phyloP scores from a whole-genome alignment of 2,797 vertebrate genomes.

The Enteromius thamalakanensis region DNA sequence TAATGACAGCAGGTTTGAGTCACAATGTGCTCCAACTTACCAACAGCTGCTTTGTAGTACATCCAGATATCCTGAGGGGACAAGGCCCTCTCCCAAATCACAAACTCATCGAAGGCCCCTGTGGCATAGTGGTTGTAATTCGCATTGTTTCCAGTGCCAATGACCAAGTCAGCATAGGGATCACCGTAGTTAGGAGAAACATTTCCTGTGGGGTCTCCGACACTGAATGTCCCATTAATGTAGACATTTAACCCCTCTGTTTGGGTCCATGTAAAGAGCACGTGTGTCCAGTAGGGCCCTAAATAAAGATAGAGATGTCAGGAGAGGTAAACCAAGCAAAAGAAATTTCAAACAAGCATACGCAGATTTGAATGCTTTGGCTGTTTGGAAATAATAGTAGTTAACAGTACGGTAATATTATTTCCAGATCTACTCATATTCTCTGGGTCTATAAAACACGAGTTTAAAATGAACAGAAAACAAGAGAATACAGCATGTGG shows the following conservation, averaged over 20 bases:
- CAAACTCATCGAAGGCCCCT: constrained; percentile 91
- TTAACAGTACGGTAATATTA: constrained; percentile 13
- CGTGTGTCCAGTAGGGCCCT: constrained; percentile 93
- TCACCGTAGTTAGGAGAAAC: constrained; percentile 82
- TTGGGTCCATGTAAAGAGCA: constrained; percentile 93
- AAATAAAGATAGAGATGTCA: constrained; percentile 14
- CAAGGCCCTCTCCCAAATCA: constrained; percentile 94
- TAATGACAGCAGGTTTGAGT: not conserved
- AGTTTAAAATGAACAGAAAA: constrained; percentile 36
- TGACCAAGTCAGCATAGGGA: constrained; percentile 75
- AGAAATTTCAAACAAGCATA: constrained; percentile 1
- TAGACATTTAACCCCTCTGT: constrained; percentile 89
- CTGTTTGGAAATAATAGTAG: not conserved
- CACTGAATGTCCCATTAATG: constrained; percentile 87
- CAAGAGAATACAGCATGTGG: constrained; percentile 29
- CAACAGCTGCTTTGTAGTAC: constrained; percentile 89
- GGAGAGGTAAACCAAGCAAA: not conserved
- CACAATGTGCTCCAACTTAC: constrained; percentile 72
- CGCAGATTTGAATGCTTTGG: not conserved
- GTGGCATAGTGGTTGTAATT: constrained; percentile 75
- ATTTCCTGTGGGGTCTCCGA: constrained; percentile 75
- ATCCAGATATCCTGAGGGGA: constrained; percentile 78
- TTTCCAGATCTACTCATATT: constrained; percentile 35
- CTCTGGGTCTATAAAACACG: not conserved
- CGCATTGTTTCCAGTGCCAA: constrained; percentile 75